Base-by-base conservation (phyloP, 2,113 vertebrate genomes). In the Acinonyx jubatus region DNA sequence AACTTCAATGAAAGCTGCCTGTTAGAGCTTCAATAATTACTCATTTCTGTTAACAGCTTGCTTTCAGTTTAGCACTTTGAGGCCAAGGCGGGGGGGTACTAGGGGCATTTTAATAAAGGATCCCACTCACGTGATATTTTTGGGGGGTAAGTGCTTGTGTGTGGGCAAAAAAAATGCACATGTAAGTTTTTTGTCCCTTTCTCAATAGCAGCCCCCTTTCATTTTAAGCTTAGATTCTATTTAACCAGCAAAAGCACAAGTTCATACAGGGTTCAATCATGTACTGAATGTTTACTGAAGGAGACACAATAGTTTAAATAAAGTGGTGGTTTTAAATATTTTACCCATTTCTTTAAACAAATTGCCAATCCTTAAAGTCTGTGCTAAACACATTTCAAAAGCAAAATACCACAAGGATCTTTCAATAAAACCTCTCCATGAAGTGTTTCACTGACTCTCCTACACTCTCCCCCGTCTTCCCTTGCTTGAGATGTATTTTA, bases 11-110 rank as follows among this genome's bases (percentile, higher is more conserved):
- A 99, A 99, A 99, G 99, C 99, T 99, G 99, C 99, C 99, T 99
- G 99, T 99, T 99, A 99, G 99, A 99, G 99, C 99, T 99, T 99
- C 98, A 99, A 99, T 99, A 99, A 99, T 99, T 99, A 99, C 99
- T 99, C 99, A 99, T 99, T 99, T 99, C 99, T 99, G 99, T 99
- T 99, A 99, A 99, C 99, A 99, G 99, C 99, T 99, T 99, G 99
- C 99, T 99, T 99, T 99, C 98, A 99, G 98, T 99, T 98, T 98
- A 99, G 98, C 99, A 99, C 99, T 99, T 99, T 99, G 99, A 99
- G 99, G 98, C 98, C 98, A 98, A 98, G 98, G 86, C 73, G 98
- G 97, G 79, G 83, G 98, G 68, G 76, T 93, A 93, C 95, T 92
- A 95, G 93, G 6, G 29, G 98, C 90, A 97, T 99, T 99, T 99